Conservation (phyloP, 2,888 invertebrate species). For the Oligia latruncula region DNA sequence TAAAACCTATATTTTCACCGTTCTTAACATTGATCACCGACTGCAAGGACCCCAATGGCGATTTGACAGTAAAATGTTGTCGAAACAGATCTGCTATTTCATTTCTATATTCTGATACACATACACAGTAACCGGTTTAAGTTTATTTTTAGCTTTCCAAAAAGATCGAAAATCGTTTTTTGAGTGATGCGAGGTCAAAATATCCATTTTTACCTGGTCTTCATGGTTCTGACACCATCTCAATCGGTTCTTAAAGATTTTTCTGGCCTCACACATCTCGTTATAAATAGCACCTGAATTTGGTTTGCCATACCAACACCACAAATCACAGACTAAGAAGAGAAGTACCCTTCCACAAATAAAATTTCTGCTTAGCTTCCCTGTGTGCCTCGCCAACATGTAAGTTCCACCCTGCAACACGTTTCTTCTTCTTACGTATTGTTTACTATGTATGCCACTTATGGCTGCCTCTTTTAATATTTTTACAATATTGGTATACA, state of each 20-base stretch:
- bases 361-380: background rate
- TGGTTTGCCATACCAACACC: background rate
- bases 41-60: too few relatives aligned
- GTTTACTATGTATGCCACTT: background rate
- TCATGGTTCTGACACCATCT: background rate
- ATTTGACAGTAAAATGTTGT: background rate
- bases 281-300: background rate
- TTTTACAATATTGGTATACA: background rate
- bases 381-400: background rate
- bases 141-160: conserved; percentile 5
- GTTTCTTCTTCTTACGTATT: background rate
- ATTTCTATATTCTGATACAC: background rate
- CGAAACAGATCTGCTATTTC: conserved; percentile 13
- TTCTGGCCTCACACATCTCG: conserved; percentile 2
- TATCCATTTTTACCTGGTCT: too few relatives aligned
- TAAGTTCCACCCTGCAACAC: background rate
- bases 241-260: background rate
- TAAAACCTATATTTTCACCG: too few relatives aligned
- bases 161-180: too few relatives aligned
- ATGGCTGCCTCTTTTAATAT: background rate
- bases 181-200: too few relatives aligned
- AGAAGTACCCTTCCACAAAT: background rate
- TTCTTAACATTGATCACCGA: too few relatives aligned
- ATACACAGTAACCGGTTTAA: background rate
- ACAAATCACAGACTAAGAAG: too few relatives aligned